Evolutionary conservation across 2,888 invertebrate species (phyloP).

Genomic region (Caradrina kadenii): DNA sequence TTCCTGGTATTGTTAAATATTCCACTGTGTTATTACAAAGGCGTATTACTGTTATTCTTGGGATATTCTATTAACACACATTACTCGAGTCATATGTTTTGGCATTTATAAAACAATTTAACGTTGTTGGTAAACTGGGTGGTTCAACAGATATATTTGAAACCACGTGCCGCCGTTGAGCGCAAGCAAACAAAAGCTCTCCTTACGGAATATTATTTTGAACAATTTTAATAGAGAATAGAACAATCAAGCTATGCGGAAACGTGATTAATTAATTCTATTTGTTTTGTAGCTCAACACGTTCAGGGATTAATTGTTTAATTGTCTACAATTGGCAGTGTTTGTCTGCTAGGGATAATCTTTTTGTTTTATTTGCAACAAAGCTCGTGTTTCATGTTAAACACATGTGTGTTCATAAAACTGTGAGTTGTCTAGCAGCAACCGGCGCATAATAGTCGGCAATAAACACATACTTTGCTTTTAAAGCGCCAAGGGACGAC

Average conservation of each 20-base stretch:
- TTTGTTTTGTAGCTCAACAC: slow-evolving; percentile 39
- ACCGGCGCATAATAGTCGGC: slow-evolving; percentile 17
- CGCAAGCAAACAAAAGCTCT: slow-evolving; percentile 32
- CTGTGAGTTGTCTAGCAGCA: slow-evolving; percentile 14
- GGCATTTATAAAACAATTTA: slow-evolving; percentile 17
- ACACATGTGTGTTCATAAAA: slow-evolving; percentile 21
- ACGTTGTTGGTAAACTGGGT: slow-evolving; percentile 41
- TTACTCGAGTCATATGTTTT: slow-evolving; percentile 31
- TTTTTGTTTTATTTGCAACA: slow-evolving; percentile 19
- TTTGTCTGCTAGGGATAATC: slow-evolving; percentile 9
- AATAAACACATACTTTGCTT: slow-evolving; percentile 43
- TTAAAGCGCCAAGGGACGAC: slow-evolving; percentile 22
- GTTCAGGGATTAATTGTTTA: slow-evolving; percentile 50
- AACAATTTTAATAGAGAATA: slow-evolving; percentile 17
- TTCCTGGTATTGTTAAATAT: slow-evolving; percentile 54
- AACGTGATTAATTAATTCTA: slow-evolving; percentile 27
- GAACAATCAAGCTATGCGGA: slow-evolving; percentile 29
- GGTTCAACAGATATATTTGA: slow-evolving; percentile 36
- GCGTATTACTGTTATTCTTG: slow-evolving; percentile 39
- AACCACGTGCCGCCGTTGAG: slow-evolving; percentile 45
- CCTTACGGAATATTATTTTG: slow-evolving; percentile 24
- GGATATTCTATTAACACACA: slow-evolving; percentile 51
- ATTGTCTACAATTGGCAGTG: slow-evolving; percentile 35
- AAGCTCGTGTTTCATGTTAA: slow-evolving; percentile 6
- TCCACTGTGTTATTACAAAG: slow-evolving; percentile 26